Evolutionary conservation across 1,140 invertebrate species (phyloP).

Genomic region (Planococcus citri): DNA sequence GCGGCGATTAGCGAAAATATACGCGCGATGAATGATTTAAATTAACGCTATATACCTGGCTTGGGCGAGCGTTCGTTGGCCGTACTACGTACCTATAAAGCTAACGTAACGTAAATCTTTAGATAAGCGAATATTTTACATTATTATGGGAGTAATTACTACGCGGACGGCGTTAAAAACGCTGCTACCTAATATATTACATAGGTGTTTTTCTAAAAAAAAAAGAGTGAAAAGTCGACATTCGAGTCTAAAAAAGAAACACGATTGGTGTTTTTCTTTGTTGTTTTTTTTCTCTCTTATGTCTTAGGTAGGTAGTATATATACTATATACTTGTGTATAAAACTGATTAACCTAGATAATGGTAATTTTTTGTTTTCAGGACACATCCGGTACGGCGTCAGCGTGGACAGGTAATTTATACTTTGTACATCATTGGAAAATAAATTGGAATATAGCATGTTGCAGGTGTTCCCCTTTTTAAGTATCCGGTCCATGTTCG

Average conservation of each 20-base stretch:
- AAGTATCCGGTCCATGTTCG: conserved; percentile 7
- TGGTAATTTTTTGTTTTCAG: conserved; percentile 3
- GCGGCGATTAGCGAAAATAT: too few relatives aligned
- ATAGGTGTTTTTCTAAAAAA: not conserved
- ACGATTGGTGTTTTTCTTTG: not conserved
- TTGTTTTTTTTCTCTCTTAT: not conserved
- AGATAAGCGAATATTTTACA: not conserved
- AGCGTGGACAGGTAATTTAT: conserved; percentile 18
- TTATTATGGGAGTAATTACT: conserved; percentile 1
- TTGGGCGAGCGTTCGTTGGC: not conserved
- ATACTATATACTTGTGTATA: too few relatives aligned
- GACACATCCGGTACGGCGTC: not conserved
- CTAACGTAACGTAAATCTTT: too few relatives aligned
- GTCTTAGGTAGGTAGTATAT: too few relatives aligned
- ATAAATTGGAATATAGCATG: conserved; percentile 20
- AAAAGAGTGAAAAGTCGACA: too few relatives aligned
- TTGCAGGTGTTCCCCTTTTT: not conserved
- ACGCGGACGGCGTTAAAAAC: not conserved
- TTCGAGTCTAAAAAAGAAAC: not conserved
- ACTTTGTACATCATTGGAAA: conserved; percentile 13
- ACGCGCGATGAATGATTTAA: too few relatives aligned
- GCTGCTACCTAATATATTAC: not conserved
- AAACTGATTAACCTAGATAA: conserved; percentile 3
- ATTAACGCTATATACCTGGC: too few relatives aligned
- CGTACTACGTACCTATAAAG: not conserved